A percentile compares a stretch with the other conserved stretches of the same genome.
phyloP scores from a whole-genome alignment of 2,113 vertebrate species.

The Seriola dumerili region DNA sequence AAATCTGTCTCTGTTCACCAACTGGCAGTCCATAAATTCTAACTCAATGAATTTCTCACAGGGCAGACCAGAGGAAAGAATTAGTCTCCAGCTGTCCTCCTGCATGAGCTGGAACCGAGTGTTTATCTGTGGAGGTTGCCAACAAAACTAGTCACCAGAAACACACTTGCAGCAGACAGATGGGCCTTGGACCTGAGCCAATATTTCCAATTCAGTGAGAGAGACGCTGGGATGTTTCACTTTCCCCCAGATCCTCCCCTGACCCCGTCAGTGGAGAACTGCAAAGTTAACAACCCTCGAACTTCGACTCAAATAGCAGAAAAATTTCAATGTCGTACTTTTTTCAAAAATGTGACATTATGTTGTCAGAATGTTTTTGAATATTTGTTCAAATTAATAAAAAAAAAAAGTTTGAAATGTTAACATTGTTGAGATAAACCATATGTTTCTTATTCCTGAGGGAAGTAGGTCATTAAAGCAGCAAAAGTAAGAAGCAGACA shows the following conservation, averaged over 20 bases:
- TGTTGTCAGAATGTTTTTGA: background rate
- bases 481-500: too few relatives aligned
- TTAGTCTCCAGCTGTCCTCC: conserved; percentile 43
- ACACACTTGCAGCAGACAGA: conserved; percentile 9
- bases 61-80: background rate
- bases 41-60: conserved; percentile 27
- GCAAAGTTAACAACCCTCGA: background rate
- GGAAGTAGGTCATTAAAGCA: too few relatives aligned
- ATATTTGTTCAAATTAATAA: background rate
- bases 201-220: background rate
- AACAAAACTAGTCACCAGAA: background rate
- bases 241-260: background rate
- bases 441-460: too few relatives aligned
- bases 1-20: background rate
- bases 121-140: conserved; percentile 13
- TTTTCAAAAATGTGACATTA: background rate
- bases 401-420: too few relatives aligned
- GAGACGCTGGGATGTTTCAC: background rate
- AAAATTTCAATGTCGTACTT: background rate
- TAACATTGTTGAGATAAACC: too few relatives aligned
- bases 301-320: background rate
- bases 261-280: background rate
- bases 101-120: background rate
- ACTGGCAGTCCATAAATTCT: background rate
- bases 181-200: conserved; percentile 7